Percentiles rank a stretch among this genome's conserved stretches.
phyloP scores from a whole-genome alignment of 1,140 invertebrate genomes.

The Drosophila busckii region DNA sequence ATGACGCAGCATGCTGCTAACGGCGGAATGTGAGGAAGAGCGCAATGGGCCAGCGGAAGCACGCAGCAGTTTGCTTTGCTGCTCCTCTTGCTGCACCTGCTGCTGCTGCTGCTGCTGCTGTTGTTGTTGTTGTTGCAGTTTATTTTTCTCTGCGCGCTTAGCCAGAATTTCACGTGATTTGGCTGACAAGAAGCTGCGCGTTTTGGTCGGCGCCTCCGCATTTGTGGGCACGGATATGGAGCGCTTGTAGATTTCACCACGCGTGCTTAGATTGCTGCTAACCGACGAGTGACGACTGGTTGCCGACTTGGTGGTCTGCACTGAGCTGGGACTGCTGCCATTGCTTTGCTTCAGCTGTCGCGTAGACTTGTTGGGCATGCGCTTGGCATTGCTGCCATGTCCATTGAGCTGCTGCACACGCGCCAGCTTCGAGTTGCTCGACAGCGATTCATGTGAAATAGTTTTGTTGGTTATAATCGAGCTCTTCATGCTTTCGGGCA shows the following conservation, averaged over 20 bases:
- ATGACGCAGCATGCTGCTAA: constrained; percentile 60
- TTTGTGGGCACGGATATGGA: constrained; percentile 72
- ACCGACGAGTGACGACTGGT: constrained; percentile 71
- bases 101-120: constrained; percentile 48
- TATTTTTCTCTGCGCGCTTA: constrained; percentile 69
- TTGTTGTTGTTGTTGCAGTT: constrained; percentile 64
- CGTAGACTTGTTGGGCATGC: constrained; percentile 46
- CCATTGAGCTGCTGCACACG: constrained; percentile 56
- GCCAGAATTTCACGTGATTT: constrained; percentile 77
- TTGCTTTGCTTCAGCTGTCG: constrained; percentile 67
- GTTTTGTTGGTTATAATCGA: constrained; percentile 78
- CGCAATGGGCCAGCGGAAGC: constrained; percentile 51
- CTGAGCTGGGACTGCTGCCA: constrained; percentile 72
- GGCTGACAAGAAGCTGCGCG: constrained; percentile 68
- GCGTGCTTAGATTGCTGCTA: constrained; percentile 60
- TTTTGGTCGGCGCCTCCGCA: constrained; percentile 31
- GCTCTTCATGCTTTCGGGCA: constrained; percentile 80
- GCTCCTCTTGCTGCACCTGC: constrained; percentile 27
- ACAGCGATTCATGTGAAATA: constrained; percentile 74
- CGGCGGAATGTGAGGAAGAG: constrained; percentile 72
- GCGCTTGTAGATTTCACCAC: constrained; percentile 67
- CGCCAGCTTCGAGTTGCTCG: constrained; percentile 48
- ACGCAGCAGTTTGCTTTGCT: constrained; percentile 46
- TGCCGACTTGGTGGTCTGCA: constrained; percentile 73
- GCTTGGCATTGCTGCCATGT: constrained; percentile 7